Evolutionary conservation across 2,888 invertebrate genomes (phyloP).

Genomic region (Pheosia gnoma): DNA sequence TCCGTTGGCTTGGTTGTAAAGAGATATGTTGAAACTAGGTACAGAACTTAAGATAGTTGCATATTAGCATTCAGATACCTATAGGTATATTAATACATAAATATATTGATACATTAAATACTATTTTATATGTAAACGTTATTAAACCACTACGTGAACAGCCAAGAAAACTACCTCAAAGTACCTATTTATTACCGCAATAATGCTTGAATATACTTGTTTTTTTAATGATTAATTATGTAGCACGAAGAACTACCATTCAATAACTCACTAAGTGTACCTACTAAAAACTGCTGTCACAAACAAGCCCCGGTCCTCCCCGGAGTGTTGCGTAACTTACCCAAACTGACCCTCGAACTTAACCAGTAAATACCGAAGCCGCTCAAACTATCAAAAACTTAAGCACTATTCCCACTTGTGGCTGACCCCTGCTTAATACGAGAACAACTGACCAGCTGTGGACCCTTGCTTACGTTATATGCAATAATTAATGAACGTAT

Average conservation of each 20-base stretch:
- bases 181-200: neutral
- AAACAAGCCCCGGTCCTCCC: slow-evolving; percentile 53
- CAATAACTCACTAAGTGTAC: slow-evolving; percentile 3
- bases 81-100: too few species aligned
- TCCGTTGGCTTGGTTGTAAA: too few species aligned
- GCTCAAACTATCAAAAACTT: slow-evolving; percentile 82
- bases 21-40: too few species aligned
- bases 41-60: too few species aligned
- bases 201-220: too few species aligned
- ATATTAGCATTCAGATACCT: too few species aligned
- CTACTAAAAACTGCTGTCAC: slow-evolving; percentile 38
- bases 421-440: slow-evolving; percentile 64
- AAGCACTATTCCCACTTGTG: slow-evolving; percentile 71
- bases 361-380: slow-evolving; percentile 80
- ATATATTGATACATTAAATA: too few species aligned
- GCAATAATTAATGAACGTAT: slow-evolving; percentile 4
- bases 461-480: slow-evolving; percentile 50
- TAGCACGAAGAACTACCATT: neutral
- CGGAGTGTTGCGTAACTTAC: slow-evolving; percentile 59
- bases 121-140: too few species aligned
- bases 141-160: too few species aligned
- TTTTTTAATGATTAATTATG: too few species aligned
- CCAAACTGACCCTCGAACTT: slow-evolving; percentile 77
- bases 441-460: slow-evolving; percentile 57
- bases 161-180: neutral